Evolutionary conservation across 2,113 vertebrate species (phyloP).

Genomic region (Hystrix cristata): DNA sequence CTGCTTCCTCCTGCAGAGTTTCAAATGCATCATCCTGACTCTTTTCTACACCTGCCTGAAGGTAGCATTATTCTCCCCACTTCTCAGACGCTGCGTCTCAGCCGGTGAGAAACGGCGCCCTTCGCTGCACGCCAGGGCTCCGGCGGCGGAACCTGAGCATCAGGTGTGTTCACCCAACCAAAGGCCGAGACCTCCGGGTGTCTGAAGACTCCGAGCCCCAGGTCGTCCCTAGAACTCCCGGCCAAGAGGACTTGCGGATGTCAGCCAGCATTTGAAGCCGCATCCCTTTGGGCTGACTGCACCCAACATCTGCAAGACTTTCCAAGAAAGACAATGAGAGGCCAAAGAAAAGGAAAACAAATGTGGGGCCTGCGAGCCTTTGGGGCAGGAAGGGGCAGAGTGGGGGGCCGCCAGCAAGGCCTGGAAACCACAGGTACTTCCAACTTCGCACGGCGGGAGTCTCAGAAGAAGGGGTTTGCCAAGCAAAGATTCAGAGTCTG

Average conservation of each 20-base stretch:
- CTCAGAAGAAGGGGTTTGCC: neutral
- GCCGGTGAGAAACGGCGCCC: neutral
- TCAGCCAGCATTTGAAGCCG: neutral
- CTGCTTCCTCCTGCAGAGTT: neutral
- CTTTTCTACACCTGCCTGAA: neutral
- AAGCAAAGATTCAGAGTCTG: neutral
- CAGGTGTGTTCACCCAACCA: neutral
- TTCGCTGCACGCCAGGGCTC: neutral
- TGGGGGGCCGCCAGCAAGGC: neutral
- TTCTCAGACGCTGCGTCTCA: neutral
- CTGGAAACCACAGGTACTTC: neutral
- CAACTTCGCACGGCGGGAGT: neutral
- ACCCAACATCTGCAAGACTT: neutral
- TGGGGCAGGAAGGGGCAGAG: constrained; percentile 37
- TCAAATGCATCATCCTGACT: neutral
- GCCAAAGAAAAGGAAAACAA: constrained; percentile 54
- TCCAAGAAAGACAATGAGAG: constrained; percentile 18
- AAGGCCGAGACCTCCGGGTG: neutral
- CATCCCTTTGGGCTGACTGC: neutral
- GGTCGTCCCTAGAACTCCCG: constrained; percentile 13
- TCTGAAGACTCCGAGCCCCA: neutral
- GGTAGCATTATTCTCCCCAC: neutral
- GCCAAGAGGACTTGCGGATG: constrained; percentile 26
- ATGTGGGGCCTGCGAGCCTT: neutral
- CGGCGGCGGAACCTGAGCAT: neutral